Percentiles rank a stretch among this genome's conserved stretches.
These are phyloP conservation scores for Drosophila equinoxialis DNA, from an alignment of 1,140 invertebrate species.

Conservation along the genomic window DNA sequence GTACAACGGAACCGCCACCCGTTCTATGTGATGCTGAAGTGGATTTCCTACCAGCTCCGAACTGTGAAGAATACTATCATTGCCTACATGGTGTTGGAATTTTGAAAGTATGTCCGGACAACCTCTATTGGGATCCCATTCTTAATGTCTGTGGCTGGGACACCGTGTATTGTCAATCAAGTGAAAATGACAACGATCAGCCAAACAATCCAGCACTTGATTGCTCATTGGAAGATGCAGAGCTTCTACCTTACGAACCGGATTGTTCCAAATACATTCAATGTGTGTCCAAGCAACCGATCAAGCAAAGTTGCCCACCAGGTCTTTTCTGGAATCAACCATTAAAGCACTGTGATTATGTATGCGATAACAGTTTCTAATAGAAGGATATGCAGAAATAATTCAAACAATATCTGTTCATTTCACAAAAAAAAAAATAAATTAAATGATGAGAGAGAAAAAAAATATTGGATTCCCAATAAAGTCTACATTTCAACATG, in stretches of 20 bases:
- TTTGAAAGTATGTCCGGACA: slow-evolving; percentile 31
- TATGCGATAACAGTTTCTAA: slow-evolving; percentile 40
- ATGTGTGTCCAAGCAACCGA: slow-evolving; percentile 32
- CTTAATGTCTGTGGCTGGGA: slow-evolving; percentile 44
- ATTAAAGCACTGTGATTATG: slow-evolving; percentile 39
- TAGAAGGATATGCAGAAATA: not conserved
- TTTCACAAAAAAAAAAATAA: too few relatives aligned
- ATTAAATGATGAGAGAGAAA: too few relatives aligned
- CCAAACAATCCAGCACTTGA: slow-evolving; percentile 10
- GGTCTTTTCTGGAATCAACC: slow-evolving; percentile 46
- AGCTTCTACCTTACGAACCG: slow-evolving; percentile 32
- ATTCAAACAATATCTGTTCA: not conserved
- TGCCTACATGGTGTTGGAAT: slow-evolving; percentile 40
- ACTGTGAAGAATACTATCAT: slow-evolving; percentile 45
- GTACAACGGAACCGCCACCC: slow-evolving; percentile 27
- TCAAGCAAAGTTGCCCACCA: slow-evolving; percentile 33
- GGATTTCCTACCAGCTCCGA: slow-evolving; percentile 30
- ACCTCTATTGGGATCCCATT: slow-evolving; percentile 44
- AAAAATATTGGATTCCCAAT: too few relatives aligned
- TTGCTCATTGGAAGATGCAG: slow-evolving; percentile 17
- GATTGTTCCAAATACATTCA: slow-evolving; percentile 53
- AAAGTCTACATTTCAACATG: too few relatives aligned
- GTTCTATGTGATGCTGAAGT: slow-evolving; percentile 34
- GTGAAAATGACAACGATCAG: slow-evolving; percentile 1
- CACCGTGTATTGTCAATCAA: slow-evolving; percentile 11